Conservation (phyloP, 2,888 invertebrate species). For the Nymphalis urticae region DNA sequence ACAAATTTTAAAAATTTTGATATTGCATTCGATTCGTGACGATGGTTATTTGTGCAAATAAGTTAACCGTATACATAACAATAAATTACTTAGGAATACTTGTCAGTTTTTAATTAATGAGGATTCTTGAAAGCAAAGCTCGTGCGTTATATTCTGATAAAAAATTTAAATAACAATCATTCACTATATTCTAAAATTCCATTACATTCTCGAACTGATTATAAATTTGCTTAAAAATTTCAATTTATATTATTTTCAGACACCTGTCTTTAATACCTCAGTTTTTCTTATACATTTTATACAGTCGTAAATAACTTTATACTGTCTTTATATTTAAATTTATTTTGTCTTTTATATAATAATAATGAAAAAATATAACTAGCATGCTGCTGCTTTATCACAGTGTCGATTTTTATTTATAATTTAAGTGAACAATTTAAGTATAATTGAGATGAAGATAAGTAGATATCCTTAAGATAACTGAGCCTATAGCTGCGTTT, state of each 20-base stretch:
- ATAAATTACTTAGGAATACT: constrained; percentile 5
- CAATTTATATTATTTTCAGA: not conserved
- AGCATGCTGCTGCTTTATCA: constrained; percentile 15
- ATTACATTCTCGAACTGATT: no score
- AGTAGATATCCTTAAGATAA: not conserved
- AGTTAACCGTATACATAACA: not conserved
- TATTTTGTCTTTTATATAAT: constrained; percentile 14
- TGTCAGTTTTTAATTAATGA: not conserved
- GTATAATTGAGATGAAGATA: not conserved
- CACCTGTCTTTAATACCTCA: not conserved
- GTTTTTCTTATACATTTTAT: not conserved
- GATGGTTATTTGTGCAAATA: not conserved
- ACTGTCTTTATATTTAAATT: constrained; percentile 8
- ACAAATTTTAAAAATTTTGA: not conserved
- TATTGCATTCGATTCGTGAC: not conserved
- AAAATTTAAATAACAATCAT: not conserved
- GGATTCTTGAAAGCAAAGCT: constrained; percentile 4
- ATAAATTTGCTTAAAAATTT: no score
- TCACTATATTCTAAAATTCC: not conserved
- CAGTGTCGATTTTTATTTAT: constrained; percentile 16
- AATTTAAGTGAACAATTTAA: constrained; percentile 6
- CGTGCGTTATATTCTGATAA: not conserved
- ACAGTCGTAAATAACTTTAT: not conserved
- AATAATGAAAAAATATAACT: constrained; percentile 11
- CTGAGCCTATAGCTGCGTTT: no score